A percentile compares a stretch with the other conserved stretches of the same genome.
Evolutionary conservation across 2,888 invertebrate genomes (phyloP).

Genomic region (Chydorus sphaericus): DNA sequence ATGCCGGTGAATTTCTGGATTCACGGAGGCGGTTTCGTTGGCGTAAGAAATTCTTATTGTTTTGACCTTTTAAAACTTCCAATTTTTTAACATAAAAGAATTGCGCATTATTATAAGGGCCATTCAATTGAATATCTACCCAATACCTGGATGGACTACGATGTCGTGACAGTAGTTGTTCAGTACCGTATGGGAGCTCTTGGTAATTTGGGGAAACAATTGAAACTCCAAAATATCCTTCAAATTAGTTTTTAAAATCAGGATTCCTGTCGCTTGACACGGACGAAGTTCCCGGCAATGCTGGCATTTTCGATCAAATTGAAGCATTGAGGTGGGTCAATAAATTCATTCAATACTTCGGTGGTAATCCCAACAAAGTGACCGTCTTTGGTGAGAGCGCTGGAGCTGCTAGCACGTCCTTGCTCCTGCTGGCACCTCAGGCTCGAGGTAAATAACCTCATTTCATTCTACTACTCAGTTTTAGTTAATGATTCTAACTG

Average conservation of each 20-base stretch:
- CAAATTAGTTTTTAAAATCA: too few relatives aligned
- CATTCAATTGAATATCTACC: constrained; percentile 13
- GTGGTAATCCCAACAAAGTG: constrained; percentile 18
- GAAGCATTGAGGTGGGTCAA: constrained; percentile 22
- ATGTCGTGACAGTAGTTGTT: constrained; percentile 19
- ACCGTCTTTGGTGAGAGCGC: constrained; percentile 21
- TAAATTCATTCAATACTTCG: constrained; percentile 19
- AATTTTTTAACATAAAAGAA: too few relatives aligned
- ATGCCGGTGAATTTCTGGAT: constrained; percentile 24
- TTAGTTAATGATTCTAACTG: too few relatives aligned
- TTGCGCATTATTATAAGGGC: constrained; percentile 14
- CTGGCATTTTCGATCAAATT: constrained; percentile 26
- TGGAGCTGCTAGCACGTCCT: constrained; percentile 18
- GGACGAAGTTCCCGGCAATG: constrained; percentile 20
- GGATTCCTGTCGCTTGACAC: constrained; percentile 19
- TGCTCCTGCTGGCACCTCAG: constrained; percentile 16
- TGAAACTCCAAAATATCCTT: too few relatives aligned
- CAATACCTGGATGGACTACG: constrained; percentile 15
- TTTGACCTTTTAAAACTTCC: too few relatives aligned
- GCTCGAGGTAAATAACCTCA: constrained; percentile 6
- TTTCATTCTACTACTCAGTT: neutral
- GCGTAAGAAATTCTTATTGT: too few relatives aligned
- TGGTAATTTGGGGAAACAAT: constrained; percentile 12
- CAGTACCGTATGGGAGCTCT: constrained; percentile 19
- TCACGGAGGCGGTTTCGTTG: constrained; percentile 24